Evolutionary conservation across 2,888 invertebrate genomes (phyloP).

Genomic region (Agriotes lineatus): DNA sequence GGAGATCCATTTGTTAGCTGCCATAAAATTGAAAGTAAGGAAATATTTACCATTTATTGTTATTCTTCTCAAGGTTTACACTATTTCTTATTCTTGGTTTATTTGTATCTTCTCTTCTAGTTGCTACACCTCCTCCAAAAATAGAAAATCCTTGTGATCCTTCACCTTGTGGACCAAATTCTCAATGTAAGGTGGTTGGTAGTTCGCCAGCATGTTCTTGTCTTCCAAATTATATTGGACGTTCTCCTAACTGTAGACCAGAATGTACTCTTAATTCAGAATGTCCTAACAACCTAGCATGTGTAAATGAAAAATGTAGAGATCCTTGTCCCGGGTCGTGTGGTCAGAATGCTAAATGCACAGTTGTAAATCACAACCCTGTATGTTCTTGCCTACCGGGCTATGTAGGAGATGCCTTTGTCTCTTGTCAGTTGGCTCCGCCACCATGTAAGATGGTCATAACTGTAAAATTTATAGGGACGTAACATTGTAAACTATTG

Average conservation of each 20-base stretch:
- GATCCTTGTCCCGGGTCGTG: constrained; percentile 88
- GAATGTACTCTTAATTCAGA: constrained; percentile 86
- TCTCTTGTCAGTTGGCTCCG: constrained; percentile 67
- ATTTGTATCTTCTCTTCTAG: constrained; percentile 57
- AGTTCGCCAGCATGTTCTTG: constrained; percentile 90
- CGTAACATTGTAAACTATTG: constrained; percentile 48
- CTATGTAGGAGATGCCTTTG: constrained; percentile 82
- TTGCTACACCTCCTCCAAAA: constrained; percentile 63
- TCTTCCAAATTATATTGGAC: constrained; percentile 82
- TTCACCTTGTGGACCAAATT: constrained; percentile 87
- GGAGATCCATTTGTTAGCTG: constrained; percentile 76
- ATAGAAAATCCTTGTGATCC: constrained; percentile 80
- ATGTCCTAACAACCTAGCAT: constrained; percentile 85
- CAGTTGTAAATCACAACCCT: constrained; percentile 86
- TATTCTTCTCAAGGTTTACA: constrained; percentile 24
- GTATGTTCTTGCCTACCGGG: constrained; percentile 87
- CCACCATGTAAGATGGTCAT: constrained; percentile 61
- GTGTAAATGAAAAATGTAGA: constrained; percentile 83
- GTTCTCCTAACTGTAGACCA: constrained; percentile 88
- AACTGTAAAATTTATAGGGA: neutral
- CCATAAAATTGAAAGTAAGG: constrained; percentile 46
- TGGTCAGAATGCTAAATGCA: constrained; percentile 84
- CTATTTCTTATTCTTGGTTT: constrained; percentile 40
- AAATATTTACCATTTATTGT: constrained; percentile 11
- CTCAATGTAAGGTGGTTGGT: constrained; percentile 84